These are phyloP conservation scores for Nycteola revayana DNA, from an alignment of 2,888 invertebrate species.

Conservation along the genomic window DNA sequence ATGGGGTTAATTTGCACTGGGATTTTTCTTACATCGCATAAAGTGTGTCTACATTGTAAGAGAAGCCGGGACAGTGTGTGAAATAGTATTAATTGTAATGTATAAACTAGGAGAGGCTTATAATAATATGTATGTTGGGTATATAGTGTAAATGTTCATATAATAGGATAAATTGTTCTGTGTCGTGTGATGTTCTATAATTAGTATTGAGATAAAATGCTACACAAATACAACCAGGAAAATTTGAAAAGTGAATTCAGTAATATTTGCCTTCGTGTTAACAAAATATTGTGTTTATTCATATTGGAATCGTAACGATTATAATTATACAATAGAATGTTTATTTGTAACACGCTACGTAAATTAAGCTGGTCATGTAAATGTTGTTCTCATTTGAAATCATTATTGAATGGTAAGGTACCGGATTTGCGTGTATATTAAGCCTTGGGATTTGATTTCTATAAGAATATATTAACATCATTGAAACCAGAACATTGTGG, in stretches of 20 bases:
- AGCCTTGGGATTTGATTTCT: not conserved
- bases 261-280: too few relatives aligned
- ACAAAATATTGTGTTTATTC: too few relatives aligned
- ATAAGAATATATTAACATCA: too few relatives aligned
- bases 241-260: too few relatives aligned
- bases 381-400: too few relatives aligned
- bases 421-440: slow-evolving; percentile 1
- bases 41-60: slow-evolving; percentile 24
- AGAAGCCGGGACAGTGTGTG: slow-evolving; percentile 18
- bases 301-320: too few relatives aligned
- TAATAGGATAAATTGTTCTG: not conserved
- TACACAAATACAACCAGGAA: too few relatives aligned
- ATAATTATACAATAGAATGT: too few relatives aligned
- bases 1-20: slow-evolving; percentile 27
- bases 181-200: slow-evolving; percentile 2
- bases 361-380: not conserved
- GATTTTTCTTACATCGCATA: slow-evolving; percentile 29
- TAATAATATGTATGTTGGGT: slow-evolving; percentile 28
- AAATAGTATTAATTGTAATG: slow-evolving; percentile 20
- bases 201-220: too few relatives aligned
- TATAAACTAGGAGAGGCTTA: slow-evolving; percentile 21
- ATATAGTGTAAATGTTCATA: slow-evolving; percentile 8
- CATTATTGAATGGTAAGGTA: slow-evolving; percentile 2
- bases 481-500: too few relatives aligned
- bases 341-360: not conserved